Evolutionary conservation across 2,113 vertebrate species (phyloP).

Genomic region (Siphamia tubifer): DNA sequence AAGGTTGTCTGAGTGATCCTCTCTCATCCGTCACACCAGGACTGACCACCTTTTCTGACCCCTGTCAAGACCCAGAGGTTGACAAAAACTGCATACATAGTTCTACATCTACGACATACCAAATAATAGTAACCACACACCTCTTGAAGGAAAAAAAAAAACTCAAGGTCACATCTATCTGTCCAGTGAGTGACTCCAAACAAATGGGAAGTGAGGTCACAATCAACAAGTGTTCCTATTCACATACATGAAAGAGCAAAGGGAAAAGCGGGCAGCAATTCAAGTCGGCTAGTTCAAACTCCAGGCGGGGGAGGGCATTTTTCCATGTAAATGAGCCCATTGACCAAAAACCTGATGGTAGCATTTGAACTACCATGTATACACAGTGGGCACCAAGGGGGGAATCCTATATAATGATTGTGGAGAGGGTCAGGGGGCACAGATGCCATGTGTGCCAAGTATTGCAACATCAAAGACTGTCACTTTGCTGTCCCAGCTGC

Average conservation of each 20-base stretch:
- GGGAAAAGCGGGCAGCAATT: conserved; percentile 65
- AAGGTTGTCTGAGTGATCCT: conserved; percentile 46
- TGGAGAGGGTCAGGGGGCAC: conserved; percentile 57
- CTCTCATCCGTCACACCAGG: conserved; percentile 45
- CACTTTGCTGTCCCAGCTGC: conserved; percentile 23
- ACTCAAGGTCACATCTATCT: conserved; percentile 62
- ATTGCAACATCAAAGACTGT: conserved; percentile 51
- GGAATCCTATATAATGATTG: conserved; percentile 63
- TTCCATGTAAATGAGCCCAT: conserved; percentile 77
- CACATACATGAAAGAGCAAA: conserved; percentile 77
- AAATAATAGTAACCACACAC: conserved; percentile 23
- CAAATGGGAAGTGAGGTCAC: conserved; percentile 77
- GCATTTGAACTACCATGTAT: conserved; percentile 70
- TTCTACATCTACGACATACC: not conserved
- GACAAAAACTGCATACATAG: conserved; percentile 28
- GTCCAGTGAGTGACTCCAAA: conserved; percentile 70
- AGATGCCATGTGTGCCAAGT: conserved; percentile 59
- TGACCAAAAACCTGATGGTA: conserved; percentile 66
- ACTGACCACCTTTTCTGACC: conserved; percentile 52
- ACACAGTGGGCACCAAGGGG: conserved; percentile 65
- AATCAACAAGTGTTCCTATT: conserved; percentile 76
- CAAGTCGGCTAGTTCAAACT: conserved; percentile 74
- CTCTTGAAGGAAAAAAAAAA: conserved; percentile 31
- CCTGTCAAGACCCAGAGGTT: conserved; percentile 26
- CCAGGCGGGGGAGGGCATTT: conserved; percentile 65